phyloP scores from a whole-genome alignment of 2,797 vertebrate genomes.

The Rhyacichthys aspro region DNA sequence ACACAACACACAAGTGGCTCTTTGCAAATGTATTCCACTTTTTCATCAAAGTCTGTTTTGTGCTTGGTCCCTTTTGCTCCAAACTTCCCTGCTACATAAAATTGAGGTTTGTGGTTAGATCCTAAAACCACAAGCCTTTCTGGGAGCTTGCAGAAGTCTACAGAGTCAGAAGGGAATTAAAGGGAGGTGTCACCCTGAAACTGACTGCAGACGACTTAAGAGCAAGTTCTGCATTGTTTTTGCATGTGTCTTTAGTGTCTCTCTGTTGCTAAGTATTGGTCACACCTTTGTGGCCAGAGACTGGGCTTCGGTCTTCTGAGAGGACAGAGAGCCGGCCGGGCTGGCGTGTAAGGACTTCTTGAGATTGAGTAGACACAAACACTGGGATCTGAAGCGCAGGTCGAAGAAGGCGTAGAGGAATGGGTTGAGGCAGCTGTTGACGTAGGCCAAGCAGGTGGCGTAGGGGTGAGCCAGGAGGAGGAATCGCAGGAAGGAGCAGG shows the following conservation, averaged over 20 bases:
- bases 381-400: constrained; percentile 86
- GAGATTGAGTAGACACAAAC: constrained; percentile 83
- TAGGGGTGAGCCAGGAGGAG: constrained; percentile 85
- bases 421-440: constrained; percentile 93
- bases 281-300: constrained; percentile 86
- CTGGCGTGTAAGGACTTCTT: constrained; percentile 79
- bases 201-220: constrained; percentile 16
- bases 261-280: constrained; percentile 33
- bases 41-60: constrained; percentile 14
- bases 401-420: constrained; percentile 91
- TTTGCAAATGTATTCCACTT: constrained; percentile 48
- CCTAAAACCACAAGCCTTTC: constrained; percentile 27
- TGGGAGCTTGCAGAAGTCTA: constrained; percentile 19
- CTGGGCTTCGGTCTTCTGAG: constrained; percentile 86
- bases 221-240: constrained; percentile 47
- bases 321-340: constrained; percentile 81
- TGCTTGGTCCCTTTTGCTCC: constrained; percentile 41
- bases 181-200: constrained; percentile 32
- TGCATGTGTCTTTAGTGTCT: constrained; percentile 48
- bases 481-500: constrained; percentile 76
- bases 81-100: constrained; percentile 16
- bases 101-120: constrained; percentile 19
- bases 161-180: constrained; percentile 37
- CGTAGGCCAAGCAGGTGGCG: constrained; percentile 88
- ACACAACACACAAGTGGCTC: constrained; percentile 22